A percentile compares a stretch with the other conserved stretches of the same genome.
phyloP scores from a whole-genome alignment of 2,888 invertebrate genomes.

The Nemoura dubitans region DNA sequence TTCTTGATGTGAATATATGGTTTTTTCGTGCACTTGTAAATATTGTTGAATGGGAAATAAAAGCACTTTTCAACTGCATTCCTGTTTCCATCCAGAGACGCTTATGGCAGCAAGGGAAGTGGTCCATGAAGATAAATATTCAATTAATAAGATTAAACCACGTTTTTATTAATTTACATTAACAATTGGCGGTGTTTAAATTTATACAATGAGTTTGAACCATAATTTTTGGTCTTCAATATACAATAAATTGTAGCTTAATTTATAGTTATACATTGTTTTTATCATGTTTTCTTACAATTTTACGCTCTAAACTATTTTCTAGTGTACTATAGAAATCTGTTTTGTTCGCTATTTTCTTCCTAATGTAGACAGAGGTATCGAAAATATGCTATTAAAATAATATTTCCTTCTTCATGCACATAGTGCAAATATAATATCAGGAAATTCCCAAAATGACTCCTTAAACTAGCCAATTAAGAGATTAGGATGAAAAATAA shows the following conservation, averaged over 20 bases:
- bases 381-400: slow-evolving; percentile 45
- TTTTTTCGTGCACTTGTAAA: not conserved
- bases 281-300: not conserved
- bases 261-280: slow-evolving; percentile 20
- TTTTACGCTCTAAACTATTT: not conserved
- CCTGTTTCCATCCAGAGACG: no score
- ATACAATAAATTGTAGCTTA: slow-evolving; percentile 25
- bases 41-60: not conserved
- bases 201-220: slow-evolving; percentile 21
- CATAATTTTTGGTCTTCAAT: slow-evolving; percentile 38
- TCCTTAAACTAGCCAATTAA: not conserved
- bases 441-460: slow-evolving; percentile 19
- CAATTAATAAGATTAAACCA: not conserved
- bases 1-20: no score
- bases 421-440: slow-evolving; percentile 46
- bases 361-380: slow-evolving; percentile 43
- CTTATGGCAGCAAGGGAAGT: no score
- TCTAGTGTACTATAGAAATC: slow-evolving; percentile 13
- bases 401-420: slow-evolving; percentile 40
- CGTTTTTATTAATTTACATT: not conserved
- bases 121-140: no score
- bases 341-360: slow-evolving; percentile 9
- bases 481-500: not conserved
- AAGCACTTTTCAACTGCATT: not conserved
- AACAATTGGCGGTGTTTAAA: not conserved